phyloP scores from a whole-genome alignment of 2,888 invertebrate species.

The Sthenelais limicola region DNA sequence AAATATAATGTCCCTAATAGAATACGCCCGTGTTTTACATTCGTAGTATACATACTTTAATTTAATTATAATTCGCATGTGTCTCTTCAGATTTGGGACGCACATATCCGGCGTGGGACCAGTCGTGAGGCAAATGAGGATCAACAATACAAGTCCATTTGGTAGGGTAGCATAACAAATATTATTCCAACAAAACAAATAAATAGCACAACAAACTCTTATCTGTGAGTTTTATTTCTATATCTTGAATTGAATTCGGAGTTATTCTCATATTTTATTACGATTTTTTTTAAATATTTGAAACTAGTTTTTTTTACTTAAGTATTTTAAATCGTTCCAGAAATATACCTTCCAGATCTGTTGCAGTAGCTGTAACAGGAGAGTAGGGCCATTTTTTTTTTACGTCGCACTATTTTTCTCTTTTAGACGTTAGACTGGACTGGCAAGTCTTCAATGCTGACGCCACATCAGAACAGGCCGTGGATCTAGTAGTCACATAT shows the following conservation, averaged over 20 bases:
- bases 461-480: conserved; percentile 57
- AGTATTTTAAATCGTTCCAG: too few relatives aligned
- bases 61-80: neutral
- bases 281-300: neutral
- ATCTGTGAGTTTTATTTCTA: neutral
- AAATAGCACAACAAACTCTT: too few relatives aligned
- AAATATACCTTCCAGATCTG: too few relatives aligned
- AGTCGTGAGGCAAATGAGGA: conserved; percentile 61
- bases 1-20: too few relatives aligned
- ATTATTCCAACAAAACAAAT: neutral
- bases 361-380: too few relatives aligned
- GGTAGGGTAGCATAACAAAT: conserved; percentile 54
- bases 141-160: conserved; percentile 68
- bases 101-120: conserved; percentile 64
- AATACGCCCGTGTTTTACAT: too few relatives aligned
- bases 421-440: conserved; percentile 67
- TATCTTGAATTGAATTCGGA: neutral
- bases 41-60: neutral
- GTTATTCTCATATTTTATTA: neutral
- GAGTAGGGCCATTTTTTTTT: too few relatives aligned
- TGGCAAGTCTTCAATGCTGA: conserved; percentile 64
- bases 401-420: too few relatives aligned
- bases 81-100: conserved; percentile 62
- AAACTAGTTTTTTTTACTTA: neutral
- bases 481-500: conserved; percentile 65